Base-by-base conservation (phyloP, 2,888 invertebrate species). In the Plusia festucae region DNA sequence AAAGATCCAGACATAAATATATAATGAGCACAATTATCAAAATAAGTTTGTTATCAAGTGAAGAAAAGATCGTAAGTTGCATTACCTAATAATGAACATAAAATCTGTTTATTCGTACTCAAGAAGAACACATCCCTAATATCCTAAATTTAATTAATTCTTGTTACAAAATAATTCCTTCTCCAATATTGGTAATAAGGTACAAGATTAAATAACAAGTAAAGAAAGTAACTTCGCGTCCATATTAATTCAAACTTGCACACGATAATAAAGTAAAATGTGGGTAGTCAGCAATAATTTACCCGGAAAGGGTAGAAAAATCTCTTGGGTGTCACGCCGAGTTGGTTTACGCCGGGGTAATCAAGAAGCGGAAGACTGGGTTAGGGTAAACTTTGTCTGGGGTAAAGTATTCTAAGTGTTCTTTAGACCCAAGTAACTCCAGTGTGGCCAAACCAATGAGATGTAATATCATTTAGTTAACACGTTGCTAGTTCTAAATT, bases 221-320 rank as follows among this genome's bases (percentile, higher is more conserved):
- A 3, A 20, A 49, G 46, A 49, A 18, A 49, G 20, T 20, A 49
- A 49, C 46, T 49, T 49, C 46, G 9, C 46, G 9, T 20, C 46
- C 46, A 18, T 49, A 49, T 49, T 49, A 49, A 49, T 49, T 49
- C 46, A 49, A 49, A 49, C 46, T 49, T 49, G 4, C 46, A 49
- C 20, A 20, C 46, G 46, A 49, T 49, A 49, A 49, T 20, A 20
- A 49, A 49, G 46, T 49, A 49, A 49, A 49, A 49, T 49, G 46
- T 49, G 46, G 46, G 46, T 49, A 49, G 46, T 49, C 46, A 9
- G 46, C 46, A 49, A 49, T 49, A 49, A 49, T 49, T 49, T 49
- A 49, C 46, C 46, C 46, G 46, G 46, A 4, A 11, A 18, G 46
- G 46, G 46, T 49, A 49, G 46, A 49, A 49, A 49, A 49, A 49